Percentiles rank a stretch among this genome's conserved stretches.
These are phyloP conservation scores for Crossaster papposus DNA, from an alignment of 53 echinoderm and acorn worm species.

Conservation along the genomic window DNA sequence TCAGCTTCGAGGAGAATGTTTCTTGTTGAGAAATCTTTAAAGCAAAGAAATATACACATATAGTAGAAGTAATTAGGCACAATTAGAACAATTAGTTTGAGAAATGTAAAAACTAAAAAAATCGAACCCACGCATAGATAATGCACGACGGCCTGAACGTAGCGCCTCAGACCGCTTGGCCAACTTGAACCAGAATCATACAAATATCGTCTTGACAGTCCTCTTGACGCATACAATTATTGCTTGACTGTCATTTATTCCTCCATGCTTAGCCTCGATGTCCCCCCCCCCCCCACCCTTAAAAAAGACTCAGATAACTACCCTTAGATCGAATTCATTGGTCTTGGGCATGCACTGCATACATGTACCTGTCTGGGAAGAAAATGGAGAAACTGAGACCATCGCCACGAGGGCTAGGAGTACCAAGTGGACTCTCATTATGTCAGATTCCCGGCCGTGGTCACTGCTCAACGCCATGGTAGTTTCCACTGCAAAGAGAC, in stretches of 20 bases:
- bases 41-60: not conserved
- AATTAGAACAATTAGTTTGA: not conserved
- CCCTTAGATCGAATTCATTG: not conserved
- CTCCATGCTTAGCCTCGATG: no score
- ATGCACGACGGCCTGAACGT: constrained; percentile 53
- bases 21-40: not conserved
- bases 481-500: not conserved
- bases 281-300: no score
- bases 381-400: constrained; percentile 21
- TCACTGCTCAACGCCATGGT: not conserved
- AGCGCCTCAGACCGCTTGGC: constrained; percentile 54
- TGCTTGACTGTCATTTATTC: constrained; percentile 23
- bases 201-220: no score
- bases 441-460: not conserved
- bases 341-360: no score
- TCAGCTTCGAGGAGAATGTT: not conserved
- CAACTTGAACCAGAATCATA: no score
- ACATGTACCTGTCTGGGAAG: constrained; percentile 26
- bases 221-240: no score
- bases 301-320: constrained; percentile 54
- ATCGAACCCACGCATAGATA: constrained; percentile 47
- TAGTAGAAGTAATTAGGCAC: not conserved
- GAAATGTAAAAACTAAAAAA: not conserved
- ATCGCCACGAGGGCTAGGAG: constrained; percentile 2
- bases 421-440: constrained; percentile 11